These are phyloP conservation scores for Lasioglossum calceatum DNA, from an alignment of 2,888 invertebrate species.

Conservation along the genomic window DNA sequence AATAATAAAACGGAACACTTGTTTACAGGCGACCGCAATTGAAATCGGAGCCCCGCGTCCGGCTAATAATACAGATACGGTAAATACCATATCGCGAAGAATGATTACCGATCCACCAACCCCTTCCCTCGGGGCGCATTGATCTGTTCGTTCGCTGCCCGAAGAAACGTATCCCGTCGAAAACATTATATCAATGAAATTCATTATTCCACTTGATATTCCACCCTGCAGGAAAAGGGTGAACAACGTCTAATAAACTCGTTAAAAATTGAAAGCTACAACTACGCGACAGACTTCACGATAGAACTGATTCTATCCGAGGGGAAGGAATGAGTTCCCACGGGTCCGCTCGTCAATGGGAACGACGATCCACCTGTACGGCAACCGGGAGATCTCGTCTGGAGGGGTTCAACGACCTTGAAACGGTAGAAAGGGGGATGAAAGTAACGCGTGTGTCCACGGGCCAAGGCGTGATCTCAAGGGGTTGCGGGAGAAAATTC, in stretches of 20 bases:
- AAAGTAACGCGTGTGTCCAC: slow-evolving; percentile 62
- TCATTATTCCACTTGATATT: background rate
- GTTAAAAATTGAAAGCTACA: background rate
- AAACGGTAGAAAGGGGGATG: slow-evolving; percentile 51
- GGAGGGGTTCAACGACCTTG: slow-evolving; percentile 57
- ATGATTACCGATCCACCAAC: background rate
- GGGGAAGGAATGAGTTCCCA: background rate
- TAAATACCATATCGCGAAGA: slow-evolving; percentile 44
- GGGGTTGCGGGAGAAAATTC: slow-evolving; percentile 72
- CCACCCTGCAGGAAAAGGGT: background rate
- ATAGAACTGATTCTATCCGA: background rate
- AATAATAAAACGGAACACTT: slow-evolving; percentile 73
- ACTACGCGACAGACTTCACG: background rate
- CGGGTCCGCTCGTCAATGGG: background rate
- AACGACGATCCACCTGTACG: slow-evolving; percentile 22
- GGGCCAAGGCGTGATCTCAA: slow-evolving; percentile 56
- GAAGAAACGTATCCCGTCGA: background rate
- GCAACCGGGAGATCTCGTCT: slow-evolving; percentile 22
- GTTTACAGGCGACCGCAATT: slow-evolving; percentile 72
- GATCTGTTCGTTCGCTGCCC: background rate
- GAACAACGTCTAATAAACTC: background rate
- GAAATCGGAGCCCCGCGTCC: slow-evolving; percentile 50
- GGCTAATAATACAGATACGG: slow-evolving; percentile 25
- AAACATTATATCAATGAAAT: background rate
- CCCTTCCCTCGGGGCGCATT: background rate